Evolutionary conservation across 2,113 vertebrate species (phyloP), one percentile per base, ranked within the genome.

Genomic region (Pseudonaja textilis): DNA sequence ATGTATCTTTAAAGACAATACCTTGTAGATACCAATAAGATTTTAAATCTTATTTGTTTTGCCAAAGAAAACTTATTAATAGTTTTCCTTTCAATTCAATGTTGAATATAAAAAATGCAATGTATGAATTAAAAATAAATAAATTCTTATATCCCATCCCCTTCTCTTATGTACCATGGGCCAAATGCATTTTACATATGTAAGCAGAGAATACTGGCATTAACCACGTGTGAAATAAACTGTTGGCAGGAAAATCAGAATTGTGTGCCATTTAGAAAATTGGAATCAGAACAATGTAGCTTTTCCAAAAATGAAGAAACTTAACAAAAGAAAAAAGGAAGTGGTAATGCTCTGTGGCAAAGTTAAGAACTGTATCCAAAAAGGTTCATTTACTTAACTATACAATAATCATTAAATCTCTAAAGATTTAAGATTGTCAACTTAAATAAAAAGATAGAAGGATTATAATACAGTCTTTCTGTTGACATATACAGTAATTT

Each of bases 201-300:
- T 91, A 95, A 96, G 95, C 18, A 74, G 93, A 96, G 95, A 97
- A 96, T 97, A 93, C 92, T 97, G 97, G 96, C 96, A 93, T 50
- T 8, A n/a, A 61, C 59, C 4, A 92, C 89, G 90, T 54, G 94
- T 95, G 97, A 97, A 97, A 97, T 92, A 95, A 97, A 95, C 93
- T 89, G 3, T 59, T 97, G 98, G 97, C 97, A 97, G 59, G 92
- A 88, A 91, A 91, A 42, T 14, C 0, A 54, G 88, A 91, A 93
- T 54, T 88, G 74, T 85, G 93, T 96, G 97, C 97, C 97, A 96
- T 23, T 59, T 95, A 95, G 94, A 96, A 97, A 95, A 97, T 96
- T 6, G 93, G 91, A 94, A 93, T 95, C 97, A 93, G 93, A 92
- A 97, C 94, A 96, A 97, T 0, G 47, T 26, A 93, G 92, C 59